Evolutionary conservation across 2,888 invertebrate genomes (phyloP), one percentile per base, ranked within the genome.

Genomic region (Drosophila rubida): DNA sequence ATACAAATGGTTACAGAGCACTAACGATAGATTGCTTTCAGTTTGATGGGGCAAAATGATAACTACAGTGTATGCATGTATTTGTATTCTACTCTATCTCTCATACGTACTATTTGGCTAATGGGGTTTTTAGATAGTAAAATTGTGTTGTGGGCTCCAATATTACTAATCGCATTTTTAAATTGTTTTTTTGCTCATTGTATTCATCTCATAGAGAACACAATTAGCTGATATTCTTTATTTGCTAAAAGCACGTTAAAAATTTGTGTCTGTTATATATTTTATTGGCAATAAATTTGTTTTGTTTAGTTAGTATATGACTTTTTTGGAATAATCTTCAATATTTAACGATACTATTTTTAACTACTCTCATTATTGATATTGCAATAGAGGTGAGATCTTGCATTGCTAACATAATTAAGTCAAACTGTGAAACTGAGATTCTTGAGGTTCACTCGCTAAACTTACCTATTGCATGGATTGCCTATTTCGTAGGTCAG

Each of bases 391-490:
- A n/a, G n/a, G n/a, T n/a, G n/a, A n/a, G n/a, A n/a, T n/a, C n/a
- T n/a, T n/a, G n/a, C n/a, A n/a, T n/a, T n/a, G n/a, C n/a, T n/a
- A n/a, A n/a, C n/a, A n/a, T n/a, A n/a, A n/a, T n/a, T 6, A 27
- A 19, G 1, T 19, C 9, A 19, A 19, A 30, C 6, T 30, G 3
- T 16, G 16, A n/a, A 2, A 22, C 22, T 32, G 11, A 35, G 27
- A 23, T 23, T 48, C 7, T 14, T 14, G 4, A 5, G 16, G 16
- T 23, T 30, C 11, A 16, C 22, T 30, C 13, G 9, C 13, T 42
- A 9, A 19, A 59, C 88, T 76, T 81, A 91, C 91, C 87, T 87
- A 75, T 91, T 91, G 42, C 92, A 92, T 2, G 91, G 90, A 83
- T 91, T 91, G 5, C 90, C 91, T 46, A 91, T 89, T 62, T 89